Evolutionary conservation across 1,140 invertebrate genomes (phyloP).

Genomic region (Drosophila melanica): DNA sequence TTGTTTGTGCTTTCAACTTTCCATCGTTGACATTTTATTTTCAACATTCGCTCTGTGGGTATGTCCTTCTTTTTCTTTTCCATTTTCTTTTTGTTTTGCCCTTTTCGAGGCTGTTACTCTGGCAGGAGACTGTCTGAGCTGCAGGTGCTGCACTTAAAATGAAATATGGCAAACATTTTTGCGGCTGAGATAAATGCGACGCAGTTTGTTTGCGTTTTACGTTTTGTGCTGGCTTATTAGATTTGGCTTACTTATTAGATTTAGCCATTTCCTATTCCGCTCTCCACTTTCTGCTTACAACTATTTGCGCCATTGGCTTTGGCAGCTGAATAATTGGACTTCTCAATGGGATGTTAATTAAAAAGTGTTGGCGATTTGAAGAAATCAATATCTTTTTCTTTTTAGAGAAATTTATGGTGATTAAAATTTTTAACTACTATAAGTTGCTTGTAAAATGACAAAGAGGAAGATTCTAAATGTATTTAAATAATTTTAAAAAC

Average conservation of each 20-base stretch:
- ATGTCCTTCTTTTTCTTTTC: constrained; percentile 15
- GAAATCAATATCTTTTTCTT: neutral
- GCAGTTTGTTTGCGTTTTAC: constrained; percentile 64
- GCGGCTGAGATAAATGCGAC: constrained; percentile 70
- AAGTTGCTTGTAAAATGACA: no score
- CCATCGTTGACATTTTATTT: constrained; percentile 76
- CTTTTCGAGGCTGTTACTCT: constrained; percentile 13
- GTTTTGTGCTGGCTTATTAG: constrained; percentile 60
- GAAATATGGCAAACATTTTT: constrained; percentile 80
- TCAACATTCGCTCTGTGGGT: constrained; percentile 48
- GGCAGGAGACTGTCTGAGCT: constrained; percentile 42
- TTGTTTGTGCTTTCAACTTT: constrained; percentile 36
- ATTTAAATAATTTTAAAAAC: no score
- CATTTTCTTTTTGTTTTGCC: constrained; percentile 31
- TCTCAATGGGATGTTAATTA: constrained; percentile 9
- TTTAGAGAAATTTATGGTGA: no score
- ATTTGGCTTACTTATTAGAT: constrained; percentile 69
- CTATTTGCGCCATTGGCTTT: constrained; percentile 29
- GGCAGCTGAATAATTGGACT: constrained; percentile 13
- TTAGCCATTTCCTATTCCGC: constrained; percentile 32
- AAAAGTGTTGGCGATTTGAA: neutral
- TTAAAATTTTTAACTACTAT: no score
- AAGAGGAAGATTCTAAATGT: no score
- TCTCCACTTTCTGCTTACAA: constrained; percentile 2
- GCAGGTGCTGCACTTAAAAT: constrained; percentile 80